phyloP scores from a whole-genome alignment of 1,140 invertebrate genomes.

The Pseudomyrmex sp. region DNA sequence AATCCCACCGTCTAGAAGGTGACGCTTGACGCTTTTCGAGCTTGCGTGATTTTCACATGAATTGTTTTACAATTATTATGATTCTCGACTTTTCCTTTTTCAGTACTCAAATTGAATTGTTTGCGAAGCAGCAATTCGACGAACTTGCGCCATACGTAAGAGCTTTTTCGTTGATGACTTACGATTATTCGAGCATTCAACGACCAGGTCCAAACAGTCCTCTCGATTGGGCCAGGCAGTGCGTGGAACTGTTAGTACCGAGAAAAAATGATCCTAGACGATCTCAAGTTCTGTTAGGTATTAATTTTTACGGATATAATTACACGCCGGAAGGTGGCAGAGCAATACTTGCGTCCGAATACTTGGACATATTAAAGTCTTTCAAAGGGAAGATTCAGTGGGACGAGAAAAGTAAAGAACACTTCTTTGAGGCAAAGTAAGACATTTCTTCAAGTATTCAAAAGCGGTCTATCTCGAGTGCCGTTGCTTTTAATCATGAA shows the following conservation, averaged over 20 bases:
- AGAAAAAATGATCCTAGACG: constrained; percentile 87
- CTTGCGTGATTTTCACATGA: neutral
- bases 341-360: constrained; percentile 92
- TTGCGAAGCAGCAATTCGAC: constrained; percentile 92
- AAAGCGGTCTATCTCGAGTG: too few species aligned
- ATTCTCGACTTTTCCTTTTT: constrained; percentile 55
- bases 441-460: constrained; percentile 65
- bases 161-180: constrained; percentile 97
- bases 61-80: constrained; percentile 9
- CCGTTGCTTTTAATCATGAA: neutral
- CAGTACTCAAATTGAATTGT: constrained; percentile 87
- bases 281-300: constrained; percentile 93
- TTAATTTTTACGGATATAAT: constrained; percentile 98
- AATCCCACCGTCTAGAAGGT: constrained; percentile 92
- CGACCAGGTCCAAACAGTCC: constrained; percentile 96
- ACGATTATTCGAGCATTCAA: constrained; percentile 95
- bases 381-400: constrained; percentile 91
- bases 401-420: constrained; percentile 92
- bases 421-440: constrained; percentile 95
- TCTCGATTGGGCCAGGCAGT: constrained; percentile 92
- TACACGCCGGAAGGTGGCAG: constrained; percentile 92
- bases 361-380: constrained; percentile 89
- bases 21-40: constrained; percentile 72
- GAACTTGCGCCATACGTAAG: constrained; percentile 91
- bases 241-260: constrained; percentile 90